Base-by-base conservation (phyloP, 2,888 invertebrate species). In the Tortrix viridana region DNA sequence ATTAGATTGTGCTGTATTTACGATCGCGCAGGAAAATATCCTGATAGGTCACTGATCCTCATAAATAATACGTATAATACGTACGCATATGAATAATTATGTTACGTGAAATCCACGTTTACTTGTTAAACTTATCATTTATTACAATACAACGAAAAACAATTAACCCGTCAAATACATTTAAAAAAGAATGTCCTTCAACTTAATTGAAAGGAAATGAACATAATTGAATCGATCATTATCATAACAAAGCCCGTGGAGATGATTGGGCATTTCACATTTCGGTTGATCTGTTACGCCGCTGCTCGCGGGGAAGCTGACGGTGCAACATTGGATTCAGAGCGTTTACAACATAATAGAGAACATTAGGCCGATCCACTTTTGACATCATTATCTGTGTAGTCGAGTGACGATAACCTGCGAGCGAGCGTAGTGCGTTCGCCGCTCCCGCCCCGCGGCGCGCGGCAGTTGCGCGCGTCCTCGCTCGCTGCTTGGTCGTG, bases 381-480 rank as follows among this genome's bases (percentile, higher is more conserved):
- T 92, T 89, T 91, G 91, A 90, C 90, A 90, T 92, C 89, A 91
- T 90, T 92, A 92, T 92, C 90, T 90, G 85, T 90, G 85, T 86
- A 87, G 85, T 79, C 85, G 85, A 82, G 81, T 86, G 80, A 87
- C 91, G 91, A 91, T 91, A 91, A 91, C 91, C 89, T 89, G 90
- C 85, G 85, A 85, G 90, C 85, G 85, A 85, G 83, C 82, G 77
- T 83, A 82, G 71, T 67, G 66, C 67, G 69, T 76, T 75, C 77
- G 83, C 79, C 83, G 84, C 86, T 76, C 85, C 87, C 86, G 86
- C 85, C 88, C 84, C 84, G 81, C 85, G 41, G n/a, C n/a, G 41
- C 61, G 68, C 81, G 80, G 77, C 89, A 90, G 91, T 89, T 88
- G 87, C 83, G 85, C 88, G 84, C 86, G 76, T 79, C 80, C 79